These are phyloP conservation scores for Harpalus rufipes DNA, from an alignment of 2,888 invertebrate genomes.

Conservation along the genomic window DNA sequence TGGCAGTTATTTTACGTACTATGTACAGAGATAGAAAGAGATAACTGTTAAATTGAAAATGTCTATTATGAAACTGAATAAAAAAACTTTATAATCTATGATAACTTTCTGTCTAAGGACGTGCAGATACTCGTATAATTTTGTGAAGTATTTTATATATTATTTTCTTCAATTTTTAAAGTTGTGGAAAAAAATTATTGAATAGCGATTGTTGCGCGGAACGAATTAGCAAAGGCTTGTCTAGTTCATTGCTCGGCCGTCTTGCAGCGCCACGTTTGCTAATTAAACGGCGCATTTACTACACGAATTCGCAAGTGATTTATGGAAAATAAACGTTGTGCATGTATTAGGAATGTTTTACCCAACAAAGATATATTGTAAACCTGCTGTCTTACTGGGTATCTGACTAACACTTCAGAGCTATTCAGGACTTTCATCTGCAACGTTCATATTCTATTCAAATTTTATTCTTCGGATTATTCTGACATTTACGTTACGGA, in stretches of 20 bases:
- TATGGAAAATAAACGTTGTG: conserved; percentile 31
- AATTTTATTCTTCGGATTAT: neutral
- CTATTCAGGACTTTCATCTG: neutral
- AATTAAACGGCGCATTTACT: conserved; percentile 49
- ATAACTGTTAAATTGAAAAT: too few species aligned
- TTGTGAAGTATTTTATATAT: too few species aligned
- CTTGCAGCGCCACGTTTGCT: conserved; percentile 15
- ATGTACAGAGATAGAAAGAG: too few species aligned
- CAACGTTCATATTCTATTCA: neutral
- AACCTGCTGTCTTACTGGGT: neutral
- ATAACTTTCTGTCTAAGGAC: too few species aligned
- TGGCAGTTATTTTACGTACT: too few species aligned
- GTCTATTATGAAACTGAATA: too few species aligned
- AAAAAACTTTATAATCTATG: too few species aligned
- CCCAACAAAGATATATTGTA: conserved; percentile 6
- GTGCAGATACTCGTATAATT: too few species aligned
- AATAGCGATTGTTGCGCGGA: neutral
- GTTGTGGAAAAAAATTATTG: too few species aligned
- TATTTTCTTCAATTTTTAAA: too few species aligned
- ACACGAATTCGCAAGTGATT: conserved; percentile 38
- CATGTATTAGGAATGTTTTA: conserved; percentile 12
- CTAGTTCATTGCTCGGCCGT: neutral
- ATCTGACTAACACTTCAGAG: neutral
- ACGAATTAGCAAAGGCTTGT: neutral
- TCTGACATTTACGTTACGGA: neutral